A percentile compares a stretch with the other conserved stretches of the same genome.
Evolutionary conservation across 2,888 invertebrate species (phyloP).

Genomic region (Caenorhabditis wallacei): DNA sequence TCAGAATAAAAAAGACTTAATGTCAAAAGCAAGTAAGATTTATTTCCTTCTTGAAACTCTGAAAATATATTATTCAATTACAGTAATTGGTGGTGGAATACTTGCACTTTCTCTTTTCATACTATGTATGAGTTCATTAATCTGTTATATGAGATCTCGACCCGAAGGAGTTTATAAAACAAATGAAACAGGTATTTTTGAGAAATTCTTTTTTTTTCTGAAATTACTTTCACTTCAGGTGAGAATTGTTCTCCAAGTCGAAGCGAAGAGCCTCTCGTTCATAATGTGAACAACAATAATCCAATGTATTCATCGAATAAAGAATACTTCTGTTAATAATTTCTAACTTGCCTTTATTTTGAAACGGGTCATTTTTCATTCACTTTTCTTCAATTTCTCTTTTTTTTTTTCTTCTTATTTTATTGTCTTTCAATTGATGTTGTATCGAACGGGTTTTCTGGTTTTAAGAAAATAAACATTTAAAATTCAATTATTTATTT

Average conservation of each 20-base stretch:
- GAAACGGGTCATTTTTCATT: slow-evolving; percentile 26
- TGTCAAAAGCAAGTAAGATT: slow-evolving; percentile 60
- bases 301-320: slow-evolving; percentile 53
- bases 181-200: slow-evolving; percentile 69
- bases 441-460: slow-evolving; percentile 28
- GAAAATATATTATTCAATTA: slow-evolving; percentile 12
- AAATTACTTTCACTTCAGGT: slow-evolving; percentile 30
- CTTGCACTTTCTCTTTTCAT: slow-evolving; percentile 69
- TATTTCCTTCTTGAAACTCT: background rate
- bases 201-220: too few species aligned
- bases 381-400: slow-evolving; percentile 27
- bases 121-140: slow-evolving; percentile 71
- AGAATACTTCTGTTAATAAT: slow-evolving; percentile 60
- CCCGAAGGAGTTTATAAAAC: slow-evolving; percentile 83
- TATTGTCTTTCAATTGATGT: slow-evolving; percentile 35
- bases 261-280: slow-evolving; percentile 65
- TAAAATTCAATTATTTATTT: slow-evolving; percentile 32
- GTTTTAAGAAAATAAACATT: background rate
- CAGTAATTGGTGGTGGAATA: slow-evolving; percentile 74
- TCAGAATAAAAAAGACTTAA: slow-evolving; percentile 51
- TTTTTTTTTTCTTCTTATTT: slow-evolving; percentile 17
- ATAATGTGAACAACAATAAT: slow-evolving; percentile 54
- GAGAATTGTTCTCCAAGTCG: slow-evolving; percentile 65
- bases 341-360: slow-evolving; percentile 9
- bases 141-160: slow-evolving; percentile 79